Evolutionary conservation across 2,113 vertebrate species (phyloP), one percentile per base, ranked within the genome.

Genomic region (Pao palembangensis): DNA sequence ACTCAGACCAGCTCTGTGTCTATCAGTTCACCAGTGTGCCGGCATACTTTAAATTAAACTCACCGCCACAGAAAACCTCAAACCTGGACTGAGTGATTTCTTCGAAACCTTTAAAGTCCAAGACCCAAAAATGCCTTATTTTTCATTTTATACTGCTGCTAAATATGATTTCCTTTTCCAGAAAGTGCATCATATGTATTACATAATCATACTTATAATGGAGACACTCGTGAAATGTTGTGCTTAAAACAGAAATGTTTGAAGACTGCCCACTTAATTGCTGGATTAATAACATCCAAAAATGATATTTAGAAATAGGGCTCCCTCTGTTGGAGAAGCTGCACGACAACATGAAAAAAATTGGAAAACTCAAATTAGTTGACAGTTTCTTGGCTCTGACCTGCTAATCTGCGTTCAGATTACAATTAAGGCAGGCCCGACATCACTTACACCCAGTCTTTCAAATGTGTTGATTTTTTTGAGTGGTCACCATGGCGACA

Each of bases 251-350:
- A 23, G 21, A 3, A 23, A 23, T 23, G 21, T 28, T 6, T 18
- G 10, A 1, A 10, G 58, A 18, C 42, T 21, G 0, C 49, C 23
- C n/a, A 23, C 20, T n/a, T 6, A 58, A 64, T 21, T 57, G 21
- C 44, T 56, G 58, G 56, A 57, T 61, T 73, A 61, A 69, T 71
- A 60, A 18, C 2, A 11, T 13, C 53, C 42, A 55, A 14, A 44
- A 44, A 55, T 41, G 57, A 52, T 25, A 18, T 25, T 4, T 14
- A 25, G 6, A 44, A 44, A 3, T 15, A 55, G 89, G 85, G 77
- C 89, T 81, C 89, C 88, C 80, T 80, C 89, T 85, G 88, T 50
- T 55, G 16, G 28, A 44, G 11, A 51, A 17, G 61, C 47, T 12
- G 38, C 51, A 46, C 34, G 43, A n/a, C 67, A 55, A 12, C 47